These are phyloP conservation scores for Cyclina sinensis DNA, from an alignment of 1,140 invertebrate species.

Conservation along the genomic window DNA sequence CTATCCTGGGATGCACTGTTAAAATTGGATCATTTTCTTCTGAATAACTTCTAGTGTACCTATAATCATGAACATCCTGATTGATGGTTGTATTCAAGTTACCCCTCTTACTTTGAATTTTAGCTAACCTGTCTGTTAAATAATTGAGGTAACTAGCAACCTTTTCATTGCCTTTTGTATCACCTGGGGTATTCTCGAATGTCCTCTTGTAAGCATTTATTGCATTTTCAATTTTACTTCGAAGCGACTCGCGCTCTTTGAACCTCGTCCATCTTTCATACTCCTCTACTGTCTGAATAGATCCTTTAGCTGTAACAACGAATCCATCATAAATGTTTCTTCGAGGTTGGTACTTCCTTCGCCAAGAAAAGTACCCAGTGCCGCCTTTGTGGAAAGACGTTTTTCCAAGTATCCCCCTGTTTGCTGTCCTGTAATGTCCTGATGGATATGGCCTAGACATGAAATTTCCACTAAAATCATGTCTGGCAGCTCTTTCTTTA, in stretches of 20 bases:
- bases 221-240: conserved; percentile 18
- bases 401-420: neutral
- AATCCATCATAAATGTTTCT: neutral
- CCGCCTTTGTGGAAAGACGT: neutral
- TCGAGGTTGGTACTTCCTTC: conserved; percentile 12
- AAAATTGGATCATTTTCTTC: neutral
- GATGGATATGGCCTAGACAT: neutral
- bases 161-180: conserved; percentile 3
- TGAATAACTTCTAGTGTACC: no score
- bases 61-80: neutral
- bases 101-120: conserved; percentile 2
- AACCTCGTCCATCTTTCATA: neutral
- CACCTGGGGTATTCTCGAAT: neutral
- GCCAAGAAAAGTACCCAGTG: conserved; percentile 36
- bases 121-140: conserved; percentile 5
- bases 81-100: neutral
- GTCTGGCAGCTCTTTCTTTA: no score
- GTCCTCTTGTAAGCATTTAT: conserved; percentile 21
- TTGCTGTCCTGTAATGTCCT: neutral
- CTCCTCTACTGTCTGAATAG: neutral
- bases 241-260: conserved; percentile 6
- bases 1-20: neutral
- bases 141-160: conserved; percentile 15
- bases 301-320: neutral
- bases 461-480: neutral